Percentiles rank a stretch among this genome's conserved stretches.
These are phyloP conservation scores for Timandra comae DNA, from an alignment of 2,888 invertebrate genomes.

Conservation along the genomic window DNA sequence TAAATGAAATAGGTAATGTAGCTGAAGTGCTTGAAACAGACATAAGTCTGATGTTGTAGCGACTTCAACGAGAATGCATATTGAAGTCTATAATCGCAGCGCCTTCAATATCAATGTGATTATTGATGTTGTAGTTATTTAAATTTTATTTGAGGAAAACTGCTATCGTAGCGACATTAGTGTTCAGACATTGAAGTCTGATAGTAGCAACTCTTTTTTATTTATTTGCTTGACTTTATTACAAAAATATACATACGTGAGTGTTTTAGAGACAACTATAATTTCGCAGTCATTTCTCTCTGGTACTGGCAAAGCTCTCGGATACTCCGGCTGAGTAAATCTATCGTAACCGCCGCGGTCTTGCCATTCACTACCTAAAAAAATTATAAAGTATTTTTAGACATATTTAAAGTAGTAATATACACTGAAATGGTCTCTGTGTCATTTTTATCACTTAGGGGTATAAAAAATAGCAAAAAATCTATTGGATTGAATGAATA, in stretches of 20 bases:
- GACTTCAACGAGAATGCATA: too few species aligned
- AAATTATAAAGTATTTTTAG: too few species aligned
- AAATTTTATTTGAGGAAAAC: too few species aligned
- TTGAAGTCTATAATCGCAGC: too few species aligned
- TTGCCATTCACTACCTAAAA: conserved; percentile 51
- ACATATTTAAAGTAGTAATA: not conserved
- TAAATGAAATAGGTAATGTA: too few species aligned
- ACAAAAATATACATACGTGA: conserved; percentile 88
- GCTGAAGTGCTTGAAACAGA: too few species aligned
- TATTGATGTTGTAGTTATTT: conserved; percentile 21
- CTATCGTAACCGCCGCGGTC: conserved; percentile 52
- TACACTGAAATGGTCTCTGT: not conserved
- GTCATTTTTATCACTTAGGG: not conserved
- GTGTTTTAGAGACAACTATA: conserved; percentile 87
- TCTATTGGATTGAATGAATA: too few species aligned
- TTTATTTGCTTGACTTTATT: too few species aligned
- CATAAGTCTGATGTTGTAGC: too few species aligned
- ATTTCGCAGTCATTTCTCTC: conserved; percentile 94
- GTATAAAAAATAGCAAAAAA: not conserved
- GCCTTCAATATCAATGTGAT: not conserved
- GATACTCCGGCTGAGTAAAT: conserved; percentile 49
- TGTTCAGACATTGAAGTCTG: too few species aligned
- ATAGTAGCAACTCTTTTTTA: too few species aligned
- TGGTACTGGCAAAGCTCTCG: conserved; percentile 54
- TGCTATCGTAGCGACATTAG: too few species aligned